Base-by-base conservation (phyloP, 1,140 invertebrate genomes). In the Hycleus cichorii region DNA sequence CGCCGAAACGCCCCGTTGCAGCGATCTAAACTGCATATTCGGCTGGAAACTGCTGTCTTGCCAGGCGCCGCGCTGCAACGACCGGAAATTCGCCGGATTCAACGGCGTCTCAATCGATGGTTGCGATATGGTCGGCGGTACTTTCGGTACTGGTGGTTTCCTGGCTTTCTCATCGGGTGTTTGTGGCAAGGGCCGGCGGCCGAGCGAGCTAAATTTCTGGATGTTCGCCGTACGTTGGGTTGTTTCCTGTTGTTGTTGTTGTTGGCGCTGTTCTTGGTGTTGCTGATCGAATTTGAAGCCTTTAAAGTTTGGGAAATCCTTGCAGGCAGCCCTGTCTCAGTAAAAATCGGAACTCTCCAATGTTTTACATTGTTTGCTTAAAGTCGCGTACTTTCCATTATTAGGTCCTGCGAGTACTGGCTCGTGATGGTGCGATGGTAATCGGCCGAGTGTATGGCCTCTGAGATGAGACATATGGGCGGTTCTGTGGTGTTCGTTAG, bases 301-400 rank as follows among this genome's bases (percentile, higher is more conserved):
- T 71, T 72, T 74, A 62, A 74, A 74, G 63, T 72, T 73, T 72
- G 72, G 72, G 72, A 74, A 74, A 58, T 74, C 72, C 64, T 73
- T 74, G 72, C 72, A 74, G 72, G 74, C 64, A 73, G 72, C 57
- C 72, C 71, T 81, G 73, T 83, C 88, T 91, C 89, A 94, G 88
- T 94, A 94, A 77, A 93, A 94, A 78, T 94, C 91, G 69, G 85
- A 91, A 46, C 90, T 90, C 78, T 93, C 91, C n/a, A 93, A 79
- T 56, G 91, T 94, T 77, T 94, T 94, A 83, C 91, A 94, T 77
- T 93, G 90, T 78, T 92, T 93, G 83, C 89, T 92, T 73, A 94
- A 78, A 78, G 91, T 91, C 75, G 88, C 88, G 81, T 90, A 90
- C 81, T 90, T 89, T 76, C 87, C 85, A 81, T 84, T 84, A 75